A percentile compares a stretch with the other conserved stretches of the same genome.
These are phyloP conservation scores for Zonotrichia leucophrys DNA, from an alignment of 2,113 vertebrate species.

Conservation along the genomic window DNA sequence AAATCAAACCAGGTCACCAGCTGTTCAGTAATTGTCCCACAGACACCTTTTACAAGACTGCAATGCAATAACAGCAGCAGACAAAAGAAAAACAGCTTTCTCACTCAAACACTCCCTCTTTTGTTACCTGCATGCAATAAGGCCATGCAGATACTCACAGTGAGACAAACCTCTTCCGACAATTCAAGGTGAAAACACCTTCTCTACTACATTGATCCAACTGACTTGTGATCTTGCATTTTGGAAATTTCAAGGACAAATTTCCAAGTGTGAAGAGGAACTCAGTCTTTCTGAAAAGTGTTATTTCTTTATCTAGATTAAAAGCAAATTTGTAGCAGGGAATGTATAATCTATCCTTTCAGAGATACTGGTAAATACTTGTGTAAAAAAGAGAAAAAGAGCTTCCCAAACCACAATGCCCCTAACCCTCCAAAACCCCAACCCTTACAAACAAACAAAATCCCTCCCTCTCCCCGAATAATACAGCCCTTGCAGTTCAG, in stretches of 20 bases:
- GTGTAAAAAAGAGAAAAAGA: not conserved
- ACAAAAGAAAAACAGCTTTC: not conserved
- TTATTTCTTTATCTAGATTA: not conserved
- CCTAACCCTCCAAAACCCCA: rapidly evolving
- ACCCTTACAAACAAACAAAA: not conserved
- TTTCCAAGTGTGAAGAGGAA: not conserved
- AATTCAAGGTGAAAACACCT: not conserved
- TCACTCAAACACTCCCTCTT: not conserved
- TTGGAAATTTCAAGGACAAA: not conserved
- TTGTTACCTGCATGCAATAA: not conserved
- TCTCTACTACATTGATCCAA: not conserved
- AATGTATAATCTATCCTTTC: not conserved
- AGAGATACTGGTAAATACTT: not conserved
- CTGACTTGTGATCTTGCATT: not conserved
- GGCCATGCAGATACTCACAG: not conserved
- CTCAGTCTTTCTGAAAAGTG: not conserved
- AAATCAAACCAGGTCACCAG: not conserved
- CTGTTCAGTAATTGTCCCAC: not conserved
- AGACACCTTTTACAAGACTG: not conserved
- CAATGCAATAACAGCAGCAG: not conserved
- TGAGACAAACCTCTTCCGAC: not conserved
- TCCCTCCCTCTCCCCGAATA: rapidly evolving
- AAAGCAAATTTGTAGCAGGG: not conserved
- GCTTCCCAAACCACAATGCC: not conserved
- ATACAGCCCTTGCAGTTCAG: not conserved